phyloP scores from a whole-genome alignment of 2,888 invertebrate species.

The Amorpha juglandis region DNA sequence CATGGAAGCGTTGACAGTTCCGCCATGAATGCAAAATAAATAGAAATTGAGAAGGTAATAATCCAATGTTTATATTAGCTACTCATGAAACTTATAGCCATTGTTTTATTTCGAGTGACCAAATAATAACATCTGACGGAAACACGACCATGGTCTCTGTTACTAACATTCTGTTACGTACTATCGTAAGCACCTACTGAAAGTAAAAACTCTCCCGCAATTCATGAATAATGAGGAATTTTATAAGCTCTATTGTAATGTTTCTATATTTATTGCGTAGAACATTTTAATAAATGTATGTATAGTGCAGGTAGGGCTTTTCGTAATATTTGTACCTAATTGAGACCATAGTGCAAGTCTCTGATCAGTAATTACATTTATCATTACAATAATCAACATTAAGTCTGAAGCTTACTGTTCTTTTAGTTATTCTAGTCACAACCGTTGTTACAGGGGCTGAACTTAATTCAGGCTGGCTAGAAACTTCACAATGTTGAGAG shows the following conservation, averaged over 20 bases:
- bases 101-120: constrained; percentile 42
- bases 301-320: background rate
- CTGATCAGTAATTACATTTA: background rate
- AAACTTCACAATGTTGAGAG: constrained; percentile 84
- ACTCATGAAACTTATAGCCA: constrained; percentile 30
- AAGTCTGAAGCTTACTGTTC: background rate
- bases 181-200: constrained; percentile 19
- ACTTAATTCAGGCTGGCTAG: constrained; percentile 60
- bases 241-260: background rate
- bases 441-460: constrained; percentile 68
- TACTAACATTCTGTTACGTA: constrained; percentile 35
- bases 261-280: background rate
- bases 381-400: background rate
- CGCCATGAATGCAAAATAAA: constrained; percentile 86
- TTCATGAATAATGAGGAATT: constrained; percentile 28
- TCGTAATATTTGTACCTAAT: background rate
- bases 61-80: constrained; percentile 42
- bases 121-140: constrained; percentile 43
- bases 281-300: background rate
- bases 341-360: background rate
- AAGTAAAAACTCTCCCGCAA: constrained; percentile 55
- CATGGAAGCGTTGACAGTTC: constrained; percentile 85
- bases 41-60: constrained; percentile 79
- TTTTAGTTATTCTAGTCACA: background rate
- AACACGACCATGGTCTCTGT: constrained; percentile 28